These are phyloP conservation scores for Luscinia megarhynchos DNA, from an alignment of 2,797 vertebrate genomes.

Conservation along the genomic window DNA sequence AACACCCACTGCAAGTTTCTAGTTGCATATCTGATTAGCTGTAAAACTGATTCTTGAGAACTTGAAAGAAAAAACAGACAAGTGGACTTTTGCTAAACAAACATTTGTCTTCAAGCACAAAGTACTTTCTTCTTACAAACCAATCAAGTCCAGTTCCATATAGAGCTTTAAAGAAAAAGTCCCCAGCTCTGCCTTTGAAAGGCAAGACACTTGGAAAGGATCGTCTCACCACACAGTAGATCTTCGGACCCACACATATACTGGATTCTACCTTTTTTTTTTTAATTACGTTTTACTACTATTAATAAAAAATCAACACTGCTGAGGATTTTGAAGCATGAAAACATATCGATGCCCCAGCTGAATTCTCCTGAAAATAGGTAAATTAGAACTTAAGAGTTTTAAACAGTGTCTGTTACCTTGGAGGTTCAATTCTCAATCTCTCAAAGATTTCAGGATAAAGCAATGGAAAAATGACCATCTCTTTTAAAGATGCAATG, in stretches of 20 bases:
- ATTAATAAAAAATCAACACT: not conserved
- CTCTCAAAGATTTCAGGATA: constrained; percentile 96
- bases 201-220: not conserved
- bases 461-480: constrained; percentile 94
- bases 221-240: not conserved
- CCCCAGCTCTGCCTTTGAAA: not conserved
- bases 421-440: constrained; percentile 86
- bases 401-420: constrained; percentile 75
- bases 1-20: not conserved
- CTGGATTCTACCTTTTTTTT: not conserved
- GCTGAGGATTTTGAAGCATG: not conserved
- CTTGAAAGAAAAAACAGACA: not conserved
- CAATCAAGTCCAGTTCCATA: not conserved
- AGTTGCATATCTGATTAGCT: not conserved
- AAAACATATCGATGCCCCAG: not conserved
- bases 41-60: not conserved
- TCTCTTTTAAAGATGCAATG: constrained; percentile 92
- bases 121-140: not conserved
- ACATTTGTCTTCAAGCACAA: not conserved
- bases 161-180: not conserved
- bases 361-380: not conserved
- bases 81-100: not conserved
- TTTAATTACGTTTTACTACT: not conserved
- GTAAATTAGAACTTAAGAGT: not conserved
- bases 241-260: not conserved